Percentiles rank a stretch among this genome's conserved stretches.
Evolutionary conservation across 2,797 vertebrate species (phyloP).

Genomic region (Sternarchorhynchus goeldii): DNA sequence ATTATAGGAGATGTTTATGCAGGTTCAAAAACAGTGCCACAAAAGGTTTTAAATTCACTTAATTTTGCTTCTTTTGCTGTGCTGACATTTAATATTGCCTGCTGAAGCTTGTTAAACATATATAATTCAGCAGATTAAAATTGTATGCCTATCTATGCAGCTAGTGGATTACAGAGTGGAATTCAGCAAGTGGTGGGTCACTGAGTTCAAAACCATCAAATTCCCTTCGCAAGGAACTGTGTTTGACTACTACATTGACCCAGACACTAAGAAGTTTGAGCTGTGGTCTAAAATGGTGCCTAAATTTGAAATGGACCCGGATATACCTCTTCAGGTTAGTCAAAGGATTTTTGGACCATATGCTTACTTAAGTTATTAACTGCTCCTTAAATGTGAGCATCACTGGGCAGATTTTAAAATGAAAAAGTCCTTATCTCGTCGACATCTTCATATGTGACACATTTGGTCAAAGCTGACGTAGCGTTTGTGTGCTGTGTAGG

Average conservation of each 20-base stretch:
- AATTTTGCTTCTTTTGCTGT: slow-evolving; percentile 27
- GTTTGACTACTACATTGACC: slow-evolving; percentile 94
- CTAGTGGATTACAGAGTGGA: slow-evolving; percentile 90
- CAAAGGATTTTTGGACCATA: background rate
- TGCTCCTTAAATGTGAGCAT: background rate
- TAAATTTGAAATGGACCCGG: slow-evolving; percentile 85
- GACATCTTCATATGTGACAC: background rate
- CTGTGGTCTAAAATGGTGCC: slow-evolving; percentile 92
- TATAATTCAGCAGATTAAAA: slow-evolving; percentile 19
- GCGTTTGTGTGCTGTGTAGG: slow-evolving; percentile 65
- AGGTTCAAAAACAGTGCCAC: slow-evolving; percentile 13
- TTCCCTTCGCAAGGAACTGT: slow-evolving; percentile 93
- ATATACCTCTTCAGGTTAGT: slow-evolving; percentile 87
- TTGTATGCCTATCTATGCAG: slow-evolving; percentile 67
- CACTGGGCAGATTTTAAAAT: background rate
- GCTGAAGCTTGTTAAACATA: background rate
- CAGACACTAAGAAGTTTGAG: slow-evolving; percentile 90
- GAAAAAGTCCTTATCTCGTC: background rate
- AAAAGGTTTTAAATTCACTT: slow-evolving; percentile 41
- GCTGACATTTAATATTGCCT: slow-evolving; percentile 21
- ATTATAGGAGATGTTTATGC: background rate
- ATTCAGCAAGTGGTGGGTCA: slow-evolving; percentile 98
- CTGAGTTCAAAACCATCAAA: slow-evolving; percentile 93
- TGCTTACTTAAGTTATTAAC: background rate
- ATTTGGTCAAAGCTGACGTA: background rate